Evolutionary conservation across 2,888 invertebrate genomes (phyloP), one percentile per base, ranked within the genome.

Genomic region (Esperia sulphurella): DNA sequence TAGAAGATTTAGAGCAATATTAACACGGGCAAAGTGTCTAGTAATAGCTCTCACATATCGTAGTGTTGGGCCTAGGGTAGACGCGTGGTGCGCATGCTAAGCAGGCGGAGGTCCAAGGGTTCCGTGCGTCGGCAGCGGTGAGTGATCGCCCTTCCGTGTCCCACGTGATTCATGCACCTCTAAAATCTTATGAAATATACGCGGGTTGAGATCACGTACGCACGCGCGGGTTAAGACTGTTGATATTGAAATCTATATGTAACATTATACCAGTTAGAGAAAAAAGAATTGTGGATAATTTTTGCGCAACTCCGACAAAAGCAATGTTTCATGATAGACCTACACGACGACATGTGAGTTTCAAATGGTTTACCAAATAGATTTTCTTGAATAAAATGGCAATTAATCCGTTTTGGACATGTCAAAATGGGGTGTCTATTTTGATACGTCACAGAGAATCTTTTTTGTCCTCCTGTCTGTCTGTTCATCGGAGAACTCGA

Each of bases 11-110:
- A 86, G 68, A 79, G 80, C 79, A 82, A 88, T 89, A 89, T 89
- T 87, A 89, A 88, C 86, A 84, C 79, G 73, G 81, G 82, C 80
- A 87, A 87, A 88, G 89, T 87, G 81, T 87, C 87, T 89, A 89
- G 88, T 89, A 87, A 89, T 88, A 89, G 89, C 88, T 87, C 84
- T 83, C 88, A 86, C 89, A 89, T 86, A 87, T 89, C 89, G 88
- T 76, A 76, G 84, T 76, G 78, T 80, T 76, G 83, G 89, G 89
- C 81, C 89, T 83, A 88, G 85, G 83, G 84, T 69, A 69, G 58
- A 73, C 59, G 71, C 84, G 87, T 68, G 87, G 76, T 50, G 52
- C 74, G 89, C 80, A 89, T 88, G 79, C 69, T 85, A 88, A 89
- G 69, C 70, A 84, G 83, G 63, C 53, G 56, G 58, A 80, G 86